Conservation (phyloP, 2,888 invertebrate genomes). For the Campoplex capitator region DNA sequence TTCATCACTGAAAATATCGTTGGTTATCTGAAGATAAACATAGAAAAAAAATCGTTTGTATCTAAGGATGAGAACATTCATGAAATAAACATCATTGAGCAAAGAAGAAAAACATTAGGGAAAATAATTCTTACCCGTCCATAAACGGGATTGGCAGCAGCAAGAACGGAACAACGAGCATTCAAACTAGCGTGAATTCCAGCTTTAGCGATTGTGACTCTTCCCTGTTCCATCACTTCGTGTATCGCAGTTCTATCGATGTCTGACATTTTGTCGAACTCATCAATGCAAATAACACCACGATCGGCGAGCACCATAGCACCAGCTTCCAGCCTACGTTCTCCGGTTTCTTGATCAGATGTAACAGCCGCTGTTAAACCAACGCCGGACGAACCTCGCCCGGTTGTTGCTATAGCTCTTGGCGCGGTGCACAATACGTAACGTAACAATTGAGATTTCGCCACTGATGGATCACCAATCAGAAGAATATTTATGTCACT, state of each 20-base stretch:
- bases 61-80: too few species aligned
- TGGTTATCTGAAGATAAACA: too few species aligned
- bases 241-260: slow-evolving; percentile 99
- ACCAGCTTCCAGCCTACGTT: slow-evolving; percentile 96
- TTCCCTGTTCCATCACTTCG: slow-evolving; percentile 99
- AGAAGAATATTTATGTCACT: slow-evolving; percentile 95
- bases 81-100: neutral
- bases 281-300: slow-evolving; percentile 98
- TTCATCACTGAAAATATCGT: too few species aligned
- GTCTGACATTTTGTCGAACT: slow-evolving; percentile 99
- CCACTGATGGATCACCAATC: slow-evolving; percentile 99
- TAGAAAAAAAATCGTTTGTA: too few species aligned
- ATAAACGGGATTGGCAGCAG: slow-evolving; percentile 99
- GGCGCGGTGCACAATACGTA: slow-evolving; percentile 98
- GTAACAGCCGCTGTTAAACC: slow-evolving; percentile 99
- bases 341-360: slow-evolving; percentile 96
- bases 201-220: slow-evolving; percentile 99
- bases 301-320: slow-evolving; percentile 99
- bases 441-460: slow-evolving; percentile 97
- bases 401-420: slow-evolving; percentile 98
- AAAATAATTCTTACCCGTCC: slow-evolving; percentile 88
- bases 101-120: too few species aligned
- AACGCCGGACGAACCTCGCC: slow-evolving; percentile 98
- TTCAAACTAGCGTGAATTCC: slow-evolving; percentile 99
- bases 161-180: slow-evolving; percentile 98